These are phyloP conservation scores for Galerucella pusilla DNA, from an alignment of 2,888 invertebrate genomes.

Conservation along the genomic window DNA sequence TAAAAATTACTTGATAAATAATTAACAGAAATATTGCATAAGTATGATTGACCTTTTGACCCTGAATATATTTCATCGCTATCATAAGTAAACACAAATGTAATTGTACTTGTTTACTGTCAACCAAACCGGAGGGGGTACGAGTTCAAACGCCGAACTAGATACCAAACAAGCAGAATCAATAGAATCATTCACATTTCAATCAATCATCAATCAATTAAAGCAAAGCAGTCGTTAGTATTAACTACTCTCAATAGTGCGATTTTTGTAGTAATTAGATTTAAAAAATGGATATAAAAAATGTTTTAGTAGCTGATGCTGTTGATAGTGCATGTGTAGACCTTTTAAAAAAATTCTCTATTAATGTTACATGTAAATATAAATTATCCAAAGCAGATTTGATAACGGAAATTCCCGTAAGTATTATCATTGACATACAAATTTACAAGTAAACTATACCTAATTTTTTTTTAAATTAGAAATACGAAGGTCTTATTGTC, in stretches of 20 bases:
- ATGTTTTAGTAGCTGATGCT: constrained; percentile 92
- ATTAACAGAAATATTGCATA: not conserved
- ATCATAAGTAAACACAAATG: not conserved
- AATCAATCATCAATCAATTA: no score
- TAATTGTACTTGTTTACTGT: no score
- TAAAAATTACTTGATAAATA: not conserved
- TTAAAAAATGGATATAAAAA: constrained; percentile 71
- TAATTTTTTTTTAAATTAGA: constrained; percentile 68
- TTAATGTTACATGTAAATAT: constrained; percentile 82
- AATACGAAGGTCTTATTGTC: constrained; percentile 91
- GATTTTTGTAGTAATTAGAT: constrained; percentile 5
- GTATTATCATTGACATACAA: constrained; percentile 46
- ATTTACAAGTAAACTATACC: no score
- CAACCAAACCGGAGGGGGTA: not conserved
- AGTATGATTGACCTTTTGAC: not conserved
- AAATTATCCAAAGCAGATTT: constrained; percentile 84
- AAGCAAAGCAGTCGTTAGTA: not conserved
- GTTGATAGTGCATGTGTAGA: constrained; percentile 89
- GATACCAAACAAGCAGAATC: not conserved
- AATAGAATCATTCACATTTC: not conserved
- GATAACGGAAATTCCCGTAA: constrained; percentile 84
- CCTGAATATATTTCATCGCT: not conserved
- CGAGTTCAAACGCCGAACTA: not conserved
- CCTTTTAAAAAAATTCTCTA: constrained; percentile 80
- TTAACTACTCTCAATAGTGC: not conserved